These are phyloP conservation scores for Centruroides sculpturatus DNA, from an alignment of 1,140 invertebrate species.

Conservation along the genomic window DNA sequence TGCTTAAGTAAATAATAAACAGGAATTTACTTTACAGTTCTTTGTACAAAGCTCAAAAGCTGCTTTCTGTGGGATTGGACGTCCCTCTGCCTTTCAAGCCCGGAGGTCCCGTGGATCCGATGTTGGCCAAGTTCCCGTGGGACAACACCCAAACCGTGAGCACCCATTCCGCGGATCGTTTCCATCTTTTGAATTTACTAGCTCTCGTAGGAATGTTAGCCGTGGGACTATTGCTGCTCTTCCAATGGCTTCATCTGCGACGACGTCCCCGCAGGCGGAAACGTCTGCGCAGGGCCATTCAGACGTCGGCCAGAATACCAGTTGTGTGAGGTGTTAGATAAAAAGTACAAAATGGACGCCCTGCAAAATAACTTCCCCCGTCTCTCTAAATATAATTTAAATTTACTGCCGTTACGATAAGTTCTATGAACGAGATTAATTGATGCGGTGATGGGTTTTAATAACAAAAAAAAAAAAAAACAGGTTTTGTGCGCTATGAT, in stretches of 20 bases:
- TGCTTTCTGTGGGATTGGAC: conserved; percentile 40
- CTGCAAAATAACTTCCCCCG: too few species aligned
- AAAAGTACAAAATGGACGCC: too few species aligned
- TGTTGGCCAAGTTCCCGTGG: conserved; percentile 6
- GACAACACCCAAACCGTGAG: conserved; percentile 13
- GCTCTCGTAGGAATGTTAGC: neutral
- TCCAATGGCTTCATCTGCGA: conserved; percentile 4
- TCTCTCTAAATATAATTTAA: too few species aligned
- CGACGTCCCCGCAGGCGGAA: conserved; percentile 1
- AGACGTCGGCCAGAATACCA: neutral
- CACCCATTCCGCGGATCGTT: conserved; percentile 8
- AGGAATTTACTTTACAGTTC: conserved; percentile 34
- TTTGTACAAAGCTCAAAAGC: conserved; percentile 54
- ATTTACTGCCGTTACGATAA: too few species aligned
- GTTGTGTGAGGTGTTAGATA: conserved; percentile 1
- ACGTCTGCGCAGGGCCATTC: neutral
- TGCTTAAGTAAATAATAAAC: too few species aligned
- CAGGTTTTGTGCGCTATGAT: too few species aligned
- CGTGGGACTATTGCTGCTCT: neutral
- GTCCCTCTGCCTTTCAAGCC: conserved; percentile 13
- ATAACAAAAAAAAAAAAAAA: too few species aligned
- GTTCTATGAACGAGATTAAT: too few species aligned
- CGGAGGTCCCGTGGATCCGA: conserved; percentile 1
- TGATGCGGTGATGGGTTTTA: too few species aligned
- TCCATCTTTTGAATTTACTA: conserved; percentile 6